Base-by-base conservation (phyloP, 2,113 vertebrate genomes). In the Oplegnathus fasciatus region DNA sequence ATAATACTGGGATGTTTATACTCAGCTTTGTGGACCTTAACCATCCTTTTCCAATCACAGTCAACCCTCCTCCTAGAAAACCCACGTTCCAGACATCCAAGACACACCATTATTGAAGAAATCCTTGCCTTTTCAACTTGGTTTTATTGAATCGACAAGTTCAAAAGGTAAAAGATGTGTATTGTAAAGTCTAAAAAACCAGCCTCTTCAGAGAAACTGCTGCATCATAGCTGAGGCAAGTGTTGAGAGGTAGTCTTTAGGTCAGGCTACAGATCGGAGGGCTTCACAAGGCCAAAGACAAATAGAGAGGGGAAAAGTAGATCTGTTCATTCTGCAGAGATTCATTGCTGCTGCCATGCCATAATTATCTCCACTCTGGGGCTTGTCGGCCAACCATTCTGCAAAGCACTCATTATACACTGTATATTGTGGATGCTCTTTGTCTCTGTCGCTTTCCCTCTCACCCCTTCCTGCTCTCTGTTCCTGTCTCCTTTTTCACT, bases 371-470 rank as follows among this genome's bases (percentile, higher is more conserved):
- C 54, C 80, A 76, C 86, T 90, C 75, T 80, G 82, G 71, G 83
- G 64, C 66, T 85, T 74, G 85, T 88, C 60, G 24, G 71, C 60
- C 75, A 64, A 57, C 75, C 83, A 60, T 80, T 85, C 80, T 78
- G 81, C 81, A 85, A 88, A 90, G 88, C 75, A 69, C 68, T 91
- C 85, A 80, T 92, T 90, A 82, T 84, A 84, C 48, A 48, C 60
- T 73, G 66, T 67, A 70, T 84, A 65, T 44, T 64, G 69, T 60
- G 52, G 78, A 69, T 44, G 42, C 77, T 50, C 52, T 85, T 78
- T 84, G 73, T 88, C 85, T 87, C 30, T 75, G 46, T 89, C 58
- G 14, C 26, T 64, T 52, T 87, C 55, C 11, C 64, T 85, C 57
- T 71, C 61, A 65, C n/a, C 50, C 28, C 32, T 65, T 79, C 28